phyloP scores from a whole-genome alignment of 2,797 vertebrate species.

The Coranthus polyacanthus region DNA sequence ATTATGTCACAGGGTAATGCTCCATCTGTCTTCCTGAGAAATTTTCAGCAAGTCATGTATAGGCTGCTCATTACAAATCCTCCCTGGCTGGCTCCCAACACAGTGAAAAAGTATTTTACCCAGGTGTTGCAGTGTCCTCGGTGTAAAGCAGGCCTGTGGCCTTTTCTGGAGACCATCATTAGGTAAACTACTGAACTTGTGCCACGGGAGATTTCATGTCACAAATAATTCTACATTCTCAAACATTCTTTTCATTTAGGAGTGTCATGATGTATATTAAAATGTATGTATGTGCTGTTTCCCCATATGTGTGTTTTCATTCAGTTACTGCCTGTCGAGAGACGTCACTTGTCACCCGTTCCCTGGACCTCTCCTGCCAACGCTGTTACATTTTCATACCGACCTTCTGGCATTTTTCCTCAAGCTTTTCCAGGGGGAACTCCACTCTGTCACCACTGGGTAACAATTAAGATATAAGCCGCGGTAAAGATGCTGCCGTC shows the following conservation, averaged over 20 bases:
- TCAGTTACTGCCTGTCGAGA: constrained; percentile 85
- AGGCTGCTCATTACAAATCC: constrained; percentile 85
- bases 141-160: constrained; percentile 80
- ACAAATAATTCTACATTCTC: background rate
- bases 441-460: constrained; percentile 73
- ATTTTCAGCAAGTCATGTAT: constrained; percentile 83
- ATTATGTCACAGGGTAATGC: constrained; percentile 77
- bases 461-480: constrained; percentile 38
- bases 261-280: background rate
- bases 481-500: background rate
- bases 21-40: constrained; percentile 74
- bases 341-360: constrained; percentile 87
- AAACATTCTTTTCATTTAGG: background rate
- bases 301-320: constrained; percentile 15
- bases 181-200: constrained; percentile 70
- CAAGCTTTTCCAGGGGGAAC: constrained; percentile 91
- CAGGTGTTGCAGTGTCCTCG: constrained; percentile 89
- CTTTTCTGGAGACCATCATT: constrained; percentile 81
- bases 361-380: constrained; percentile 79
- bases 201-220: background rate
- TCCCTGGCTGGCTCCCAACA: constrained; percentile 86
- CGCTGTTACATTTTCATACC: constrained; percentile 84
- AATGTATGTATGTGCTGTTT: constrained; percentile 1
- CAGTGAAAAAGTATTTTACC: constrained; percentile 85
- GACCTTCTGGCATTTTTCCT: constrained; percentile 88